Conservation (phyloP, 2,888 invertebrate genomes). For the Empis livida region DNA sequence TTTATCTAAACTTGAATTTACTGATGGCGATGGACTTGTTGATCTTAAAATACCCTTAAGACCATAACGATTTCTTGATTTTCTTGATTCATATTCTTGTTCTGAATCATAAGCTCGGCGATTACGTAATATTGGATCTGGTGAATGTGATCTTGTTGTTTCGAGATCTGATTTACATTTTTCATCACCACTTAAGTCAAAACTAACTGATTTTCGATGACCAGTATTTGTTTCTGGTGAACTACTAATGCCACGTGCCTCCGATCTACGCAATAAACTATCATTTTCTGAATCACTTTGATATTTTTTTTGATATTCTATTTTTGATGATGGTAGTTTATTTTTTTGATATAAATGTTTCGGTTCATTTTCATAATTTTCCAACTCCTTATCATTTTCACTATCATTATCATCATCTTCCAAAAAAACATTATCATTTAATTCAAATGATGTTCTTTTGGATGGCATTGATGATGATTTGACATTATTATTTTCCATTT, state of each 20-base stretch:
- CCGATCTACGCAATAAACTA: background rate
- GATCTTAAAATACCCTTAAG: conserved; percentile 31
- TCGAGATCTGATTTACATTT: conserved; percentile 31
- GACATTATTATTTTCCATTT: background rate
- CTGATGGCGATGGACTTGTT: conserved; percentile 29
- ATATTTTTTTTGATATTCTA: conserved; percentile 13
- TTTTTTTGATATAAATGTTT: background rate
- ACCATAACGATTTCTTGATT: conserved; percentile 17
- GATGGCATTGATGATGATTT: background rate
- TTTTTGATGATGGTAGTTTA: background rate
- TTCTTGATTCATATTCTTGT: conserved; percentile 23
- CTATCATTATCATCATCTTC: conserved; percentile 7
- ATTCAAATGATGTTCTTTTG: background rate
- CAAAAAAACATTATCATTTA: background rate
- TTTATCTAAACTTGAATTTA: conserved; percentile 26
- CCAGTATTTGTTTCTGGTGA: conserved; percentile 15
- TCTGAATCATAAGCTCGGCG: conserved; percentile 30
- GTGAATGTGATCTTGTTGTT: conserved; percentile 18
- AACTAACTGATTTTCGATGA: conserved; percentile 35
- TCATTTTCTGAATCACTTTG: conserved; percentile 32
- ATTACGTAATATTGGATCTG: conserved; percentile 15
- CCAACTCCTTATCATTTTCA: conserved; percentile 4
- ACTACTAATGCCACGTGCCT: conserved; percentile 17
- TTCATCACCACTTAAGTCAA: conserved; percentile 34
- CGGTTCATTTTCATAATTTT: background rate